Percentiles rank a stretch among this genome's conserved stretches.
phyloP scores from a whole-genome alignment of 2,888 invertebrate genomes.

The Drosophila melanocephala region DNA sequence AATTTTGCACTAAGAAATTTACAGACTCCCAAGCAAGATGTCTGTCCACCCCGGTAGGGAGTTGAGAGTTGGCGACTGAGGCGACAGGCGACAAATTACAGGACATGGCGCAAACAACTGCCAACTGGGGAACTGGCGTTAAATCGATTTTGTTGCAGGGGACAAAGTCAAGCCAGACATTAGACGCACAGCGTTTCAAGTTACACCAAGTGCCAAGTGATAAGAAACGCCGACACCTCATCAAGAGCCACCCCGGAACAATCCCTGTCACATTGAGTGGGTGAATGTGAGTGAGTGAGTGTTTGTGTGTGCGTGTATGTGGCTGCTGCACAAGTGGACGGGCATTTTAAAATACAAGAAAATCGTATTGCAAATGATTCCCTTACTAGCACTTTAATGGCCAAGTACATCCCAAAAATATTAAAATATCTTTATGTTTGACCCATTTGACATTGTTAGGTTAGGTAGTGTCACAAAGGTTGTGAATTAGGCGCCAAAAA shows the following conservation, averaged over 20 bases:
- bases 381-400: constrained; percentile 6
- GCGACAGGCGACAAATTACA: constrained; percentile 67
- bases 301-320: background rate
- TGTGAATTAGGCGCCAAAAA: constrained; percentile 62
- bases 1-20: constrained; percentile 30
- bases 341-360: constrained; percentile 17
- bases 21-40: constrained; percentile 24
- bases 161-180: constrained; percentile 51
- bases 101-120: constrained; percentile 53
- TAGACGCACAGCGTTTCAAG: constrained; percentile 56
- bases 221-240: constrained; percentile 65
- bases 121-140: constrained; percentile 38
- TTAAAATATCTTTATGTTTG: constrained; percentile 7
- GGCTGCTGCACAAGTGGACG: constrained; percentile 14
- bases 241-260: constrained; percentile 64
- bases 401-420: constrained; percentile 7
- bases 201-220: constrained; percentile 71
- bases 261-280: constrained; percentile 27
- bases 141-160: constrained; percentile 74
- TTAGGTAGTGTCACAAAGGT: constrained; percentile 20
- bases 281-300: constrained; percentile 1
- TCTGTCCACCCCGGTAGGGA: background rate
- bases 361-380: background rate
- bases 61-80: background rate
- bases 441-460: constrained; percentile 39